These are phyloP conservation scores for Pristiophorus japonicus DNA, from an alignment of 2,113 vertebrate species.

Conservation along the genomic window DNA sequence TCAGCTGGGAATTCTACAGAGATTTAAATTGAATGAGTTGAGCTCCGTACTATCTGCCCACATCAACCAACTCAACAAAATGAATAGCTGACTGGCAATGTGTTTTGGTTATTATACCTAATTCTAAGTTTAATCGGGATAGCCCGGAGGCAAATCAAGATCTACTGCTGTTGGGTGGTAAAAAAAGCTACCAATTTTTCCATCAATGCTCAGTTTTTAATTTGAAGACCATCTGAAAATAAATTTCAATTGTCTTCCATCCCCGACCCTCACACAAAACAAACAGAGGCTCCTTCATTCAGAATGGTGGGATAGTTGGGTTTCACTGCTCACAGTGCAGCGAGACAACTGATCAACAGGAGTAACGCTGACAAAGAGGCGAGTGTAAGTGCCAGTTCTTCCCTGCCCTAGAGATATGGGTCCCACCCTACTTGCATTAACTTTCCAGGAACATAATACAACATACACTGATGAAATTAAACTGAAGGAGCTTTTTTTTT, in stretches of 20 bases:
- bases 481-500: not conserved
- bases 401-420: slow-evolving; percentile 6
- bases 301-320: not conserved
- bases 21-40: not conserved
- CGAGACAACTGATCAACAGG: not conserved
- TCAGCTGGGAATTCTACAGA: not conserved
- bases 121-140: not conserved
- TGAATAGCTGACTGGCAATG: not conserved
- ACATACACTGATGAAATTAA: not conserved
- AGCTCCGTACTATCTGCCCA: not conserved
- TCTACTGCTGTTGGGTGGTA: not conserved
- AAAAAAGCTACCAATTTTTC: not conserved
- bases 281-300: slow-evolving; percentile 17
- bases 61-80: not conserved
- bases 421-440: not conserved
- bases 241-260: not conserved
- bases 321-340: not conserved
- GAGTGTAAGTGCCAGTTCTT: not conserved
- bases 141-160: not conserved
- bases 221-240: not conserved
- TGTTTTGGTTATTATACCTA: not conserved
- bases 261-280: not conserved
- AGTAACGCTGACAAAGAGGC: not conserved
- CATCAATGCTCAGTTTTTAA: not conserved
- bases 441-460: slow-evolving; percentile 1